These are phyloP conservation scores for Xanthorhoe designata DNA, from an alignment of 2,888 invertebrate species.

Conservation along the genomic window DNA sequence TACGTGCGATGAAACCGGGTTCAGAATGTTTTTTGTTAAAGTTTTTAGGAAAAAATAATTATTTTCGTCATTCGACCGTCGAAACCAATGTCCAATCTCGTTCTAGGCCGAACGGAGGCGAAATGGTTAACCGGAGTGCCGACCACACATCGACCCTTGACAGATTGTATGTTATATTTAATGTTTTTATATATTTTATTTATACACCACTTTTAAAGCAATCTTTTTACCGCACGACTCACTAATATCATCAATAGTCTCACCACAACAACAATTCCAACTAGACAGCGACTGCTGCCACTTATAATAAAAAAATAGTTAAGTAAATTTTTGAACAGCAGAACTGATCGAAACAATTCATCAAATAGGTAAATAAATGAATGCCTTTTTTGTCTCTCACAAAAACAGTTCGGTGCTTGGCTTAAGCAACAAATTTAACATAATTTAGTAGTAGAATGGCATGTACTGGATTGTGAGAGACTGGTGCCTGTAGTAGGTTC, in stretches of 20 bases:
- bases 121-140: constrained; percentile 82
- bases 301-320: too few relatives aligned
- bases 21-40: not conserved
- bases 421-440: too few relatives aligned
- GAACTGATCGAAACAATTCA: too few relatives aligned
- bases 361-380: too few relatives aligned
- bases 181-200: constrained; percentile 42
- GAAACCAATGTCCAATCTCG: constrained; percentile 65
- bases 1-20: not conserved
- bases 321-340: too few relatives aligned
- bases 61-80: constrained; percentile 24
- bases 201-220: constrained; percentile 33
- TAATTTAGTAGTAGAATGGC: too few relatives aligned
- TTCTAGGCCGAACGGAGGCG: constrained; percentile 84
- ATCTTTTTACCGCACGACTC: constrained; percentile 36
- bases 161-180: constrained; percentile 80
- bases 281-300: too few relatives aligned
- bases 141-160: constrained; percentile 83
- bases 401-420: too few relatives aligned
- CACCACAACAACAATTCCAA: too few relatives aligned
- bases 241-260: constrained; percentile 14
- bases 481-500: too few relatives aligned
- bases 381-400: too few relatives aligned
- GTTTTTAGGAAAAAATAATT: not conserved
- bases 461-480: too few relatives aligned